Evolutionary conservation across 2,888 invertebrate genomes (phyloP), one percentile per base, ranked within the genome.

Genomic region (Cactoblastis cactorum): DNA sequence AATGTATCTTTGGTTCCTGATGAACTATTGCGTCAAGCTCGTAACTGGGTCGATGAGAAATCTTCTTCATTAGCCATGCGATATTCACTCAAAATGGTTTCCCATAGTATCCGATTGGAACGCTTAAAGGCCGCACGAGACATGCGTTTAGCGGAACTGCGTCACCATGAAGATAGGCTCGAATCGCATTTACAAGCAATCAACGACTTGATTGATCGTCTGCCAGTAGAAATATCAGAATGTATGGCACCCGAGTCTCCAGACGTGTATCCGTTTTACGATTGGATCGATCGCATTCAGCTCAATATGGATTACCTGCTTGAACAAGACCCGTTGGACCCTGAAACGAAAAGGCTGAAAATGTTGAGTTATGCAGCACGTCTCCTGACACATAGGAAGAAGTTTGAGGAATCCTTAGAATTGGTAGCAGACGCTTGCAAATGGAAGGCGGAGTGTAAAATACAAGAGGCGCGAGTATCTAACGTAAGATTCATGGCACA

Each of bases 381-480:
- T 2, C 58, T 88, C 41, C n/a, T 51, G 1, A 80, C 74, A 55
- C 69, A 83, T 55, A 71, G 72, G 1, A 52, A 55, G 11, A 56
- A 71, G 3, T 87, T 78, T 60, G 75, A 78, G 41, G 73, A 76
- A 2, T 86, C 85, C 11, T 61, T 86, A 17, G 61, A 74, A 38
- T 41, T 37, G 5, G 72, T 69, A 1, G 49, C 79, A 12, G 65
- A 60, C 3, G 55, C 61, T 0, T 74, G 61, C 53, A 83, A 76
- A 51, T 64, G 53, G 18, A 53, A 64, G n/a, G 46, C 80, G 0
- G 69, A 77, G 22, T 57, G 73, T 17, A 63, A 71, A n/a, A 56
- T 84, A 43, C 86, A 87, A 56, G 72, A 74, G 35, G 83, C 69
- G 8, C 71, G 84, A n/a, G 73, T 83, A 33, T 73, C 84, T 0